These are phyloP conservation scores for Ia io DNA, from an alignment of 2,113 vertebrate species.

Conservation along the genomic window DNA sequence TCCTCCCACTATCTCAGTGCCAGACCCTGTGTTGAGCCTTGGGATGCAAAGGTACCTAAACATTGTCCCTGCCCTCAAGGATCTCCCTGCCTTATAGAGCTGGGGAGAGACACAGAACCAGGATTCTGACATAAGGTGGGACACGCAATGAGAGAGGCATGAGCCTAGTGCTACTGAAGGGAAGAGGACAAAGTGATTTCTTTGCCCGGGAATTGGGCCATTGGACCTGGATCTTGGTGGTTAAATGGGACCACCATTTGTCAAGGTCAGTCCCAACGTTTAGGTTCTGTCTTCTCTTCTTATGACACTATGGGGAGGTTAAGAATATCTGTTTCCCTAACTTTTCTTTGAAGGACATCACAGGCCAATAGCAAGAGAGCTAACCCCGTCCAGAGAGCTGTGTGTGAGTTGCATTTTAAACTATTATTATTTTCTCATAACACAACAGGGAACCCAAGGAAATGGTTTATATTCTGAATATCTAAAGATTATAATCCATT, in stretches of 20 bases:
- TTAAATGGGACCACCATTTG: background rate
- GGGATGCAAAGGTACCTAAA: background rate
- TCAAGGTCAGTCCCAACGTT: background rate
- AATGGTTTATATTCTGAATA: conserved; percentile 58
- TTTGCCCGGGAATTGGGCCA: background rate
- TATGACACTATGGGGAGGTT: background rate
- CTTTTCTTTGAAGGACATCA: background rate
- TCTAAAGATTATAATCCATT: conserved; percentile 55
- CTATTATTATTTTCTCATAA: conserved; percentile 35
- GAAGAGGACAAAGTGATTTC: background rate
- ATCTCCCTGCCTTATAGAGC: background rate
- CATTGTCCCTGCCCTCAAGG: background rate
- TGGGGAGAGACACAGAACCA: background rate
- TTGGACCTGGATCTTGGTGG: background rate
- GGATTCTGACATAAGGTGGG: background rate
- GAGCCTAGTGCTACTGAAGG: background rate
- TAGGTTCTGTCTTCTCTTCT: conserved; percentile 5
- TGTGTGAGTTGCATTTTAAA: conserved; percentile 39
- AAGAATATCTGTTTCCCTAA: background rate
- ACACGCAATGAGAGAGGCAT: background rate
- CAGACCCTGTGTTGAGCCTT: too few relatives aligned
- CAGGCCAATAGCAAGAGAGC: background rate
- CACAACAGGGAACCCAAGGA: background rate
- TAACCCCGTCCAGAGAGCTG: background rate
- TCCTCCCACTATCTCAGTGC: background rate